Base-by-base conservation (phyloP, 1,140 invertebrate genomes). In the Brachionus calyciflorus region DNA sequence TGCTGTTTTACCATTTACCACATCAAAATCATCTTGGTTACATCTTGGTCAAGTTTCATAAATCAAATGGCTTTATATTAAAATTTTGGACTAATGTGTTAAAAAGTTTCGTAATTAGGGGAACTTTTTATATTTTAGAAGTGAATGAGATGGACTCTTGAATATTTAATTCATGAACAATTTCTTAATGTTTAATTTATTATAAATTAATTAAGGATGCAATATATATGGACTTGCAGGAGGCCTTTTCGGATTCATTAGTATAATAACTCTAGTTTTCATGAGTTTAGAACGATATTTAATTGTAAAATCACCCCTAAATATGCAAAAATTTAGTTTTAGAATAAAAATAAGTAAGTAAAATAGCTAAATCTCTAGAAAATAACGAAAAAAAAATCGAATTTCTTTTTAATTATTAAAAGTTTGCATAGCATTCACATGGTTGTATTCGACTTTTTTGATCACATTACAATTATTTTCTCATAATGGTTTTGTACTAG, bases 231-330 rank as follows among this genome's bases (percentile, higher is more conserved):
- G 49, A 28, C 21, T 76, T 14, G 49, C 49, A 0, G 73, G 73
- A 12, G 73, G 73, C 19, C 49, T 76, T 19, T 76, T 76, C 30
- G 73, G 73, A 40, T 55, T 76, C 17, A 41, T 55, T 33, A 55
- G 40, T 28, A 76, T 76, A 19, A 49, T 51, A 26, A 76, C 73
- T n/a, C 30, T 76, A 14, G 51, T 55, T 3, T 55, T 41, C 17
- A 76, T 76, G 49, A 40, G 30, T 60, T 1, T 76, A 12, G 49
- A 55, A 19, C 17, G 73, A 26, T 57, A 48, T 12, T 10, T 55
- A 2, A 49, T 55, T 30, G 73, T 76, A 10, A 55, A 60, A 44
- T 30, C 46, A 24, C 73, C 73, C 9, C 33, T 76, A 1, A 76
- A 44, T 26, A 17, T 55, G 19, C 6, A 17, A 26, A 24, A 37